Percentiles rank a stretch among this genome's conserved stretches.
Evolutionary conservation across 1,140 invertebrate species (phyloP).

Genomic region (Leptonema lineaticorne): DNA sequence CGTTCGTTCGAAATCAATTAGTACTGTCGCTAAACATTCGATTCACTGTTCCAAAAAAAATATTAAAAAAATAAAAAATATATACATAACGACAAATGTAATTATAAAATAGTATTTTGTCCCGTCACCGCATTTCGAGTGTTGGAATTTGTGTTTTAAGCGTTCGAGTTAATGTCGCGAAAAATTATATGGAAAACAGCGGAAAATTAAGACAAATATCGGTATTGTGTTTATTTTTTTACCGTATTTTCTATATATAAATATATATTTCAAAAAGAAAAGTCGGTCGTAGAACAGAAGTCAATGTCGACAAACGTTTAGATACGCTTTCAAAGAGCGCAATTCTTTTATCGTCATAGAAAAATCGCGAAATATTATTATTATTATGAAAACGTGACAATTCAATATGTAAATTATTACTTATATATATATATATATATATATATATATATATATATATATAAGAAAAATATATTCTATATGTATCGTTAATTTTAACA

Average conservation of each 20-base stretch:
- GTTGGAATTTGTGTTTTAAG: neutral
- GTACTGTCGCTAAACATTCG: neutral
- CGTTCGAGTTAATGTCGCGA: neutral
- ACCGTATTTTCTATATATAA: neutral
- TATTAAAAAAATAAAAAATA: neutral
- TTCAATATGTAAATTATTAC: neutral
- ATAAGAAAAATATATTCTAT: neutral
- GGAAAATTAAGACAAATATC: constrained; percentile 6
- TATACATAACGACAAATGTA: neutral
- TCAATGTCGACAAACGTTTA: constrained; percentile 1
- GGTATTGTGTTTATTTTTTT: neutral
- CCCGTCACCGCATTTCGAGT: neutral
- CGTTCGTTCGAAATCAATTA: neutral
- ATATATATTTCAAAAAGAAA: neutral
- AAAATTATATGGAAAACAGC: neutral
- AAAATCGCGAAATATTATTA: neutral
- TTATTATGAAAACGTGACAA: constrained; percentile 2
- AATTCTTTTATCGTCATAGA: neutral
- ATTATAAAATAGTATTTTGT: too few relatives aligned
- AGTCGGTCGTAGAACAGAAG: constrained; percentile 12
- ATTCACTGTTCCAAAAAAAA: neutral
- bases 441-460: neutral
- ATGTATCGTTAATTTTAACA: too few relatives aligned
- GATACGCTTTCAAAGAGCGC: constrained; percentile 8
- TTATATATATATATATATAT: neutral